A percentile compares a stretch with the other conserved stretches of the same genome.
Conservation (phyloP, 2,113 vertebrate species). For the Nycticorax nycticorax region DNA sequence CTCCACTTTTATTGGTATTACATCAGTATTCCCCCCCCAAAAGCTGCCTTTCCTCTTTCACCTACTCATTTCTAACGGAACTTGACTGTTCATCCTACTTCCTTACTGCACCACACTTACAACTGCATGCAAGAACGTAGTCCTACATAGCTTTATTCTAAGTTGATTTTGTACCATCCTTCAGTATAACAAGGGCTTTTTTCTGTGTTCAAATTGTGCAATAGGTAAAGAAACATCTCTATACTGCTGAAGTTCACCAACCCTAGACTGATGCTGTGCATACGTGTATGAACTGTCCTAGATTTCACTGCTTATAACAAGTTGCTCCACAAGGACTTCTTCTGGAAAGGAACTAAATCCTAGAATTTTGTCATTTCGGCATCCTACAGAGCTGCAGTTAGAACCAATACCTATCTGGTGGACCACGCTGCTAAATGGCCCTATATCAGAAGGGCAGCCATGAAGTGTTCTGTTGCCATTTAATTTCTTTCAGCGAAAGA, state of each 20-base stretch:
- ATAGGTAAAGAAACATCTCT: neutral
- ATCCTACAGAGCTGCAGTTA: neutral
- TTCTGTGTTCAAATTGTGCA: neutral
- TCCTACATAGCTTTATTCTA: neutral
- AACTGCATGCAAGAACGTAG: accelerated
- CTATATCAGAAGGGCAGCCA: neutral
- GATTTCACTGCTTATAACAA: neutral
- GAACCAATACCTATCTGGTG: accelerated
- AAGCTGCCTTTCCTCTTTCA: neutral
- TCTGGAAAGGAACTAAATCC: neutral
- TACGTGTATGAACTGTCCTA: accelerated
- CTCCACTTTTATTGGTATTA: neutral
- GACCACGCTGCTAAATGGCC: neutral
- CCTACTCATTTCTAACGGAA: neutral
- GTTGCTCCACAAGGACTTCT: neutral
- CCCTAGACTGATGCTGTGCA: neutral
- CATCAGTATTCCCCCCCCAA: accelerated
- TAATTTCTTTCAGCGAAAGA: neutral
- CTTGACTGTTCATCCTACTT: neutral
- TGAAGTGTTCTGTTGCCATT: neutral
- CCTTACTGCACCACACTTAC: neutral
- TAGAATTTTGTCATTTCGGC: neutral
- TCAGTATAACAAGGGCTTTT: neutral
- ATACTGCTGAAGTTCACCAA: neutral
- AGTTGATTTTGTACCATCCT: neutral